Percentiles rank a stretch among this genome's conserved stretches.
phyloP scores from a whole-genome alignment of 2,113 vertebrate genomes.

The Anarrhichthys ocellatus region DNA sequence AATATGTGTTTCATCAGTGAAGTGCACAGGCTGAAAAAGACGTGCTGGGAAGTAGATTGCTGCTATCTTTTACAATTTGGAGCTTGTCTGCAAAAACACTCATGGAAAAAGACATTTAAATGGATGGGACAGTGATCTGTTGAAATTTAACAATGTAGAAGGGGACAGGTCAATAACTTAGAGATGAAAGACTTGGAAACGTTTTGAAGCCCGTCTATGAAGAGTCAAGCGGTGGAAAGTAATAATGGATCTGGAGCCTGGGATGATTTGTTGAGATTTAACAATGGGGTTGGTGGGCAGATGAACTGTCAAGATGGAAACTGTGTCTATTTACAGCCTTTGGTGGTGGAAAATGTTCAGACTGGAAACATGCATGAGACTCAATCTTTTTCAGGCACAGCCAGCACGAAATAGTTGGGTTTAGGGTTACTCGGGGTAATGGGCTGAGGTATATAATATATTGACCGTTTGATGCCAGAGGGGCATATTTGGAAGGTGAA shows the following conservation, averaged over 20 bases:
- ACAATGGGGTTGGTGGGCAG: conserved; percentile 75
- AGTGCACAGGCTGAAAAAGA: conserved; percentile 43
- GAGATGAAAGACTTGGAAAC: conserved; percentile 69
- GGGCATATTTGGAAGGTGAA: conserved; percentile 49
- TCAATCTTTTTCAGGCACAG: conserved; percentile 62
- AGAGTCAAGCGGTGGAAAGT: conserved; percentile 68
- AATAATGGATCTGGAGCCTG: conserved; percentile 66
- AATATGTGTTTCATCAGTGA: conserved; percentile 16
- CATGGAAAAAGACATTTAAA: conserved; percentile 16
- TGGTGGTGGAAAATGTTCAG: conserved; percentile 69
- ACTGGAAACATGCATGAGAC: conserved; percentile 73
- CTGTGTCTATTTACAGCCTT: conserved; percentile 77
- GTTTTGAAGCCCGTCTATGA: conserved; percentile 58
- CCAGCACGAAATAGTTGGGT: conserved; percentile 59
- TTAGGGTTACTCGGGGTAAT: conserved; percentile 67
- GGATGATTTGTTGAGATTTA: conserved; percentile 73
- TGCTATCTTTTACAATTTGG: conserved; percentile 47
- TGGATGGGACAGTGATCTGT: conserved; percentile 55
- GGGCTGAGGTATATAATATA: conserved; percentile 63
- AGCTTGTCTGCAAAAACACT: conserved; percentile 66
- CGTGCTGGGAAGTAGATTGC: conserved; percentile 18
- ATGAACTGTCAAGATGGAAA: conserved; percentile 80
- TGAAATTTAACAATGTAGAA: conserved; percentile 62
- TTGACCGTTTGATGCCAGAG: conserved; percentile 56
- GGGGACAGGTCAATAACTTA: conserved; percentile 49